Conservation (phyloP, 2,113 vertebrate species). For the Hepsetus odoe region DNA sequence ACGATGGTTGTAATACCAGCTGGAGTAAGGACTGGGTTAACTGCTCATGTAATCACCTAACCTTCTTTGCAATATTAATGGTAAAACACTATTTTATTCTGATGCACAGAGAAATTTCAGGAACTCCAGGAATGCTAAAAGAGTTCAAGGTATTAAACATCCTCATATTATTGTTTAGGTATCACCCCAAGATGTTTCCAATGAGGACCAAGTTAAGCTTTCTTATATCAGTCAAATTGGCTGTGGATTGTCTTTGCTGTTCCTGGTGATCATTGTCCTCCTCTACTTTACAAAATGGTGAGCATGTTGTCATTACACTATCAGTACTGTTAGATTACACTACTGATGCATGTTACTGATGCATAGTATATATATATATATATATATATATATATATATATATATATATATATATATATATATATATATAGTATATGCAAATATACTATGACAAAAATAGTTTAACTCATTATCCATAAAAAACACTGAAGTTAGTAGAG, state of each 20-base stretch:
- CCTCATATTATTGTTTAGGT: not conserved
- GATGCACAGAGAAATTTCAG: not conserved
- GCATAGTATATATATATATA: too few relatives aligned
- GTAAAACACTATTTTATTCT: not conserved
- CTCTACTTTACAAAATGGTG: conserved; percentile 14
- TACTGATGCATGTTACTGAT: not conserved
- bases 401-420: too few relatives aligned
- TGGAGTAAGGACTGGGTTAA: not conserved
- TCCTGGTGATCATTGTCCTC: conserved; percentile 16
- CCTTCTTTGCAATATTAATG: conserved; percentile 31
- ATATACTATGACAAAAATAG: too few relatives aligned
- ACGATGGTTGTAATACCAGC: not conserved
- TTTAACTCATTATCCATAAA: too few relatives aligned
- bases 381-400: too few relatives aligned
- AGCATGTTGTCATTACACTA: not conserved
- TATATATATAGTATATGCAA: too few relatives aligned
- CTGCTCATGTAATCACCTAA: conserved; percentile 31
- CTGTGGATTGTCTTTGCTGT: conserved; percentile 25
- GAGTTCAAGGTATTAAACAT: not conserved
- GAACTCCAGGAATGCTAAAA: not conserved
- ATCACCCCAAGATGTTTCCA: not conserved
- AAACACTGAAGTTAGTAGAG: too few relatives aligned
- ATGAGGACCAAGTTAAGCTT: not conserved
- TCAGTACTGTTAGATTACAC: not conserved
- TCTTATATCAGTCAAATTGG: conserved; percentile 27